Evolutionary conservation across 2,888 invertebrate genomes (phyloP), one percentile per base, ranked within the genome.

Genomic region (Rhorus exstirpatorius): DNA sequence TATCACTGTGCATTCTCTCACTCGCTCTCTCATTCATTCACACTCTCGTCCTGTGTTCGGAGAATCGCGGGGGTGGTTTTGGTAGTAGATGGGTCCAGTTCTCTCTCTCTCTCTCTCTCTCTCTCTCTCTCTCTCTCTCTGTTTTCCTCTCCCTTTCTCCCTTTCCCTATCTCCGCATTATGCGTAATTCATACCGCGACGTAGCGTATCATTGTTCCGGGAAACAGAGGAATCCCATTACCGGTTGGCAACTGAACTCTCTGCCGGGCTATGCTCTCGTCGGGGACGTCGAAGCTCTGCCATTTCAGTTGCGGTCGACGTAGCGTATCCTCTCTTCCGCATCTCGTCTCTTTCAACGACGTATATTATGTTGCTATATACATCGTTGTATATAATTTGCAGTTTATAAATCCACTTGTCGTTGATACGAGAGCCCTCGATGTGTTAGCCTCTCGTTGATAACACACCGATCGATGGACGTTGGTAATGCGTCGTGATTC

Each of bases 161-260:
- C 63, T 35, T 35, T 51, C 79, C 19, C 63, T 46, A 60, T 68
- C 74, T 72, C 75, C 80, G 88, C 88, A 88, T 89, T 91, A 91
- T 91, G 89, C 90, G 89, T 89, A 89, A 91, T 90, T 91, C 91
- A 91, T 91, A 91, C 89, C 88, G 88, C 88, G 90, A 90, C 89
- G 89, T 87, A 88, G 88, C 90, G 89, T 90, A 89, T 91, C 90
- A 91, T 91, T 91, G 91, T 91, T 89, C 87, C 86, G 89, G 88
- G 88, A 89, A 92, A 91, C 91, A 91, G 91, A 89, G 91, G 90
- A 91, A 91, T 91, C 89, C 91, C 91, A 91, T 92, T 92, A 92
- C 91, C 88, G 90, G 89, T 89, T 91, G 88, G 90, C 89, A 90
- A 90, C 89, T 89, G 89, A 89, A 89, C 88, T 89, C 79, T 77